These are phyloP conservation scores for Onychostoma macrolepis DNA, from an alignment of 2,113 vertebrate species.

Conservation along the genomic window DNA sequence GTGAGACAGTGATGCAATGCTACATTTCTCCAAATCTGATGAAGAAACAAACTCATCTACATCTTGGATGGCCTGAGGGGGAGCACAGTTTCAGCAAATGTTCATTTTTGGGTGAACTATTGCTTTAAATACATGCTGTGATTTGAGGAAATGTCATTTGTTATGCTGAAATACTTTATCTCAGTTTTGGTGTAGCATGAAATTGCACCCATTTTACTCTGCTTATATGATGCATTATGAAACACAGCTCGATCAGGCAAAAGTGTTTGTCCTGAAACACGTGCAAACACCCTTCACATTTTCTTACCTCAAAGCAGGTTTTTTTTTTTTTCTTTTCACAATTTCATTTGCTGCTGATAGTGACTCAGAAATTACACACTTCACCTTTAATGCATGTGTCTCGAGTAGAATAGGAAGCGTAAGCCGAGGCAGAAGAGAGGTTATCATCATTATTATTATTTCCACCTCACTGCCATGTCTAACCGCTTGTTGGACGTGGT, in stretches of 20 bases:
- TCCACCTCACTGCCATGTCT: background rate
- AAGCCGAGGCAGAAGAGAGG: background rate
- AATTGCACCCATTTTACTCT: background rate
- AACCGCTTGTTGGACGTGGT: slow-evolving; percentile 14
- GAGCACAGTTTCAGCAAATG: background rate
- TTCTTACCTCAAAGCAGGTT: background rate
- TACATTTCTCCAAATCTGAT: no score
- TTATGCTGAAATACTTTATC: background rate
- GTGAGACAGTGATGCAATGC: no score
- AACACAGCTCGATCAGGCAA: background rate
- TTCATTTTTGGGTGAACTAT: background rate
- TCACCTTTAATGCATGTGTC: background rate
- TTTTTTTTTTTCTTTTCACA: background rate
- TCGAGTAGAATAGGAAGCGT: background rate
- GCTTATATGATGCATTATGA: background rate
- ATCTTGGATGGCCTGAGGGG: background rate
- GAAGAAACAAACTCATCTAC: background rate
- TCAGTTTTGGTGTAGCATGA: background rate
- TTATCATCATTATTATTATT: slow-evolving; percentile 9
- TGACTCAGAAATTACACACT: background rate
- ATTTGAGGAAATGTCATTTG: background rate
- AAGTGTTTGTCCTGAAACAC: background rate
- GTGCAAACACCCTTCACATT: background rate
- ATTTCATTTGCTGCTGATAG: background rate
- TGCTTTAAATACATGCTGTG: background rate